Percentiles rank a stretch among this genome's conserved stretches.
Conservation (phyloP, 2,888 invertebrate species). For the Trichopoda pennipes region DNA sequence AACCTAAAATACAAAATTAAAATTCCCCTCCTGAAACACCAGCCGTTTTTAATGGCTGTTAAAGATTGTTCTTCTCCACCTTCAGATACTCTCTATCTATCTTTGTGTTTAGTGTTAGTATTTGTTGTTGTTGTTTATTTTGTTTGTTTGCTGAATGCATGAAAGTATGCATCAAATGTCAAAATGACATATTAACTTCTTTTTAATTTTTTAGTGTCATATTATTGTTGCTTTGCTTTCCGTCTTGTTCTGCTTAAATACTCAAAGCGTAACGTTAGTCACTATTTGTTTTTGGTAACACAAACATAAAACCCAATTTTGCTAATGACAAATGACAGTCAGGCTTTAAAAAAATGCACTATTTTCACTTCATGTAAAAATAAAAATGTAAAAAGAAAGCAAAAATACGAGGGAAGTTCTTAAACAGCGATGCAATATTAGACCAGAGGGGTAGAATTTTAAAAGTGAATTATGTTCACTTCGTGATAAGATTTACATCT, state of each 20-base stretch:
- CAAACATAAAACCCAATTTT: slow-evolving; percentile 65
- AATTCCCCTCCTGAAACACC: slow-evolving; percentile 17
- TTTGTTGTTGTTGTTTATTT: neutral
- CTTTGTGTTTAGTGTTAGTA: neutral
- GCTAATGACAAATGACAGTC: slow-evolving; percentile 68
- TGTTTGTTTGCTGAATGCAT: slow-evolving; percentile 11
- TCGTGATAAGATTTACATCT: too few species aligned
- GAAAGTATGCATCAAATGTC: slow-evolving; percentile 56
- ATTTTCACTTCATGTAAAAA: neutral
- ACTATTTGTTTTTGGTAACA: slow-evolving; percentile 47
- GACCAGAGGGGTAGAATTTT: too few species aligned
- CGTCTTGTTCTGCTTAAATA: neutral
- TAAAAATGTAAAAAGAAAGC: too few species aligned
- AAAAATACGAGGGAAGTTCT: too few species aligned
- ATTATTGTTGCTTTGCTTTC: slow-evolving; percentile 33
- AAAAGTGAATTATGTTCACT: too few species aligned
- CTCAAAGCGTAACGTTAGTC: slow-evolving; percentile 17
- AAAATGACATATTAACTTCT: slow-evolving; percentile 67
- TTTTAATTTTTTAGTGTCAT: slow-evolving; percentile 58
- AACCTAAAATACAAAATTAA: slow-evolving; percentile 11
- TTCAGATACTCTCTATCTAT: neutral
- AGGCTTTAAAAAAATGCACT: slow-evolving; percentile 60
- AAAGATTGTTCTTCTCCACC: slow-evolving; percentile 4
- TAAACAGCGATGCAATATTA: too few species aligned
- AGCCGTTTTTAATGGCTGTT: slow-evolving; percentile 41